Conservation (phyloP, 1,140 invertebrate species). For the Leptoteleia sp. region DNA sequence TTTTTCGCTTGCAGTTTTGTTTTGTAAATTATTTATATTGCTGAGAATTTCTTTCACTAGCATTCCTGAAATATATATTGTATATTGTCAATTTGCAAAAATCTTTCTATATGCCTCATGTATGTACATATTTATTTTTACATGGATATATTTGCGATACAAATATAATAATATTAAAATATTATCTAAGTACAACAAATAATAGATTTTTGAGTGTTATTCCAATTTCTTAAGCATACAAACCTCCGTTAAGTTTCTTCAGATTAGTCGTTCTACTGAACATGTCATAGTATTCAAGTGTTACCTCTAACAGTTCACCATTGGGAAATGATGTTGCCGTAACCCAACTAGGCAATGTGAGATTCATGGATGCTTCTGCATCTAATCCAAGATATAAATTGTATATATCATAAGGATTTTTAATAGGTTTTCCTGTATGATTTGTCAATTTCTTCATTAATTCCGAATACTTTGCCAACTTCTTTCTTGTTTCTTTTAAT, state of each 20-base stretch:
- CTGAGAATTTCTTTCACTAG: slow-evolving; percentile 82
- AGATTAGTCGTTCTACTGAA: slow-evolving; percentile 78
- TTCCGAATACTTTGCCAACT: slow-evolving; percentile 40
- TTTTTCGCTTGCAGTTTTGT: slow-evolving; percentile 70
- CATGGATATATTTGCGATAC: no score
- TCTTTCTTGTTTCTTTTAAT: slow-evolving; percentile 16
- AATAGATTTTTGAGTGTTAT: not conserved
- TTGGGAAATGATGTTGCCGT: slow-evolving; percentile 63
- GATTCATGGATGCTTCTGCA: slow-evolving; percentile 56
- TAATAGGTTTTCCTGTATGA: slow-evolving; percentile 63
- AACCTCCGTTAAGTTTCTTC: slow-evolving; percentile 77
- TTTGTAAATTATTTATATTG: slow-evolving; percentile 69
- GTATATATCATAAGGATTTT: slow-evolving; percentile 54
- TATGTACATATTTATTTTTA: no score
- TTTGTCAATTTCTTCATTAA: slow-evolving; percentile 64
- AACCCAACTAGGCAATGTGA: slow-evolving; percentile 70
- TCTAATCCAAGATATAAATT: slow-evolving; percentile 69
- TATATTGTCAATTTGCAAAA: no score
- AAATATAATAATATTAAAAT: no score
- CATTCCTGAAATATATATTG: slow-evolving; percentile 73
- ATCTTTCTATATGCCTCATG: no score
- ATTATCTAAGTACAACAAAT: not conserved
- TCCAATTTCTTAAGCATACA: no score
- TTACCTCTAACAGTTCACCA: slow-evolving; percentile 51
- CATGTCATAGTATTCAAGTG: slow-evolving; percentile 75